Evolutionary conservation across 2,888 invertebrate species (phyloP), one percentile per base, ranked within the genome.

Genomic region (Cepaea hortensis): DNA sequence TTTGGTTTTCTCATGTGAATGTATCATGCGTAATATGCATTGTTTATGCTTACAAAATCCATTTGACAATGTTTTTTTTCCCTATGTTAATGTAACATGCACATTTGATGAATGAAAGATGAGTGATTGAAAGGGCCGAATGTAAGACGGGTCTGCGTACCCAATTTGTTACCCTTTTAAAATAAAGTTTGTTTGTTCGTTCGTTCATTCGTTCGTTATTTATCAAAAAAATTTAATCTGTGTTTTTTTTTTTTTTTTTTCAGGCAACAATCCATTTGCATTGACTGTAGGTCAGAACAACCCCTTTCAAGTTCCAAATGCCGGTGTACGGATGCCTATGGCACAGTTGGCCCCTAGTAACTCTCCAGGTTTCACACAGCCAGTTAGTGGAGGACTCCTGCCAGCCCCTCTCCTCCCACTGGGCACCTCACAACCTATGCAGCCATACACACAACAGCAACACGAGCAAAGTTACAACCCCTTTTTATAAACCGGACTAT

Each of bases 251-350:
- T 50, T n/a, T 48, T 7, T 83, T 73, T 6, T 79, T 70, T 48
- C 90, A 92, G 92, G 89, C 23, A 93, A 91, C 87, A 93, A 93
- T 87, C 93, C 93, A 68, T 93, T 93, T 91, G 91, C 92, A 13
- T 81, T 88, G 86, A 87, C 88, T 9, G 86, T 90, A 11, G 90
- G 88, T 48, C 88, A 89, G 35, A 92, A 90, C 82, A 93, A 93
- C 90, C 94, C 94, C 20, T 94, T 94, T 90, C 93, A 92, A 83
- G 91, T 91, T 81, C 92, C 92, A 35, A 91, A 89, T 80, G 87
- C 88, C n/a, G 90, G 89, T 68, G 88, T 88, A 50, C 89, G 93
- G 82, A 91, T 93, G 55, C 93, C 93, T 50, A 90, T 94, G 88
- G 92, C 91, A 85, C 93, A 93, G 89, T 90, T 94, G 89, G 91